A percentile compares a stretch with the other conserved stretches of the same genome.
Conservation (phyloP, 2,888 invertebrate genomes). For the Theristus sp. region DNA sequence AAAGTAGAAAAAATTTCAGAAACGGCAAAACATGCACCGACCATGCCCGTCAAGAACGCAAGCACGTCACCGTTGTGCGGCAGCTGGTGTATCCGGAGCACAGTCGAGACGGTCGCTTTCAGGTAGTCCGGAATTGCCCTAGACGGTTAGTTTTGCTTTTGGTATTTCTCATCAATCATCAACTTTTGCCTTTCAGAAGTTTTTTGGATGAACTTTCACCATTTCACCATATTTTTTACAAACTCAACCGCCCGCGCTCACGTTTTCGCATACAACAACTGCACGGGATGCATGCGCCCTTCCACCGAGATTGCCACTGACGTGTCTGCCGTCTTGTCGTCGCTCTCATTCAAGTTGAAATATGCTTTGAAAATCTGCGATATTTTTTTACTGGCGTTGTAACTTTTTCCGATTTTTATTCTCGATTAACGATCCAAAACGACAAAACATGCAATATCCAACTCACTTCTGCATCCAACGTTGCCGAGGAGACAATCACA, state of each 20-base stretch:
- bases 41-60: slow-evolving; percentile 45
- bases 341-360: slow-evolving; percentile 30
- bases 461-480: slow-evolving; percentile 66
- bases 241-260: slow-evolving; percentile 12
- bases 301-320: slow-evolving; percentile 67
- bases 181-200: too few species aligned
- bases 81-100: slow-evolving; percentile 57
- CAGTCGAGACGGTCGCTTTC: slow-evolving; percentile 63
- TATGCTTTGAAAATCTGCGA: slow-evolving; percentile 32
- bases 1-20: not conserved
- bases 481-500: slow-evolving; percentile 69
- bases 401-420: too few species aligned
- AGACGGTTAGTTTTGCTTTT: too few species aligned
- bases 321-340: slow-evolving; percentile 41
- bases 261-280: slow-evolving; percentile 53
- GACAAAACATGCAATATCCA: too few species aligned
- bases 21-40: not conserved
- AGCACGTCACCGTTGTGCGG: slow-evolving; percentile 55
- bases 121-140: slow-evolving; percentile 70
- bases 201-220: too few species aligned
- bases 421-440: too few species aligned
- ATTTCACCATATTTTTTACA: too few species aligned
- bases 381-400: too few species aligned
- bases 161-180: too few species aligned
- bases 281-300: slow-evolving; percentile 69